These are phyloP conservation scores for Myotis myotis DNA, from an alignment of 2,797 vertebrate species.

Conservation along the genomic window DNA sequence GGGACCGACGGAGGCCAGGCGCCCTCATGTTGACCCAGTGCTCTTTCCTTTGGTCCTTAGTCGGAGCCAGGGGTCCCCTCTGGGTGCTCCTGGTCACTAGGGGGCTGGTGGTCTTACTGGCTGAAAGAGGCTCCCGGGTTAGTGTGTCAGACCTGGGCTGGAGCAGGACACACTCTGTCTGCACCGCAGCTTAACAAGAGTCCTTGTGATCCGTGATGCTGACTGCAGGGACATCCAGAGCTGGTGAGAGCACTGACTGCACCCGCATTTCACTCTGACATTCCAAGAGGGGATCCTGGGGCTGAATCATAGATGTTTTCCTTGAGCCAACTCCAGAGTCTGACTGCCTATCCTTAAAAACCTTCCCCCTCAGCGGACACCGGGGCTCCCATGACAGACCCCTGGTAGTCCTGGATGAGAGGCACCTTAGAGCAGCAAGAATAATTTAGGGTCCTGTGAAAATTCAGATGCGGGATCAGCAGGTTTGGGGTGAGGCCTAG, in stretches of 20 bases:
- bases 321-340: not conserved
- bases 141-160: not conserved
- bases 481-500: not conserved
- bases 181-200: too few relatives aligned
- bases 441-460: not conserved
- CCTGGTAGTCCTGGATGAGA: not conserved
- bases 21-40: not conserved
- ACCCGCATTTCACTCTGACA: not conserved
- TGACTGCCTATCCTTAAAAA: not conserved
- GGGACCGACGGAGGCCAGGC: not conserved
- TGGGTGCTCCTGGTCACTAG: not conserved
- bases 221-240: not conserved
- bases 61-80: not conserved
- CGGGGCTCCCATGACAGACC: not conserved
- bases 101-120: not conserved
- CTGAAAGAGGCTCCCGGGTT: not conserved
- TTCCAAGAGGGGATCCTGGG: not conserved
- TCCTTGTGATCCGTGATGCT: rapidly evolving
- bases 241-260: not conserved
- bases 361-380: not conserved
- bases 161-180: too few relatives aligned
- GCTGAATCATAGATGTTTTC: not conserved
- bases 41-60: not conserved
- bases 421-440: not conserved
- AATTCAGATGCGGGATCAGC: not conserved